Evolutionary conservation across 2,797 vertebrate genomes (phyloP), one percentile per base, ranked within the genome.

Genomic region (Propithecus deckenii): DNA sequence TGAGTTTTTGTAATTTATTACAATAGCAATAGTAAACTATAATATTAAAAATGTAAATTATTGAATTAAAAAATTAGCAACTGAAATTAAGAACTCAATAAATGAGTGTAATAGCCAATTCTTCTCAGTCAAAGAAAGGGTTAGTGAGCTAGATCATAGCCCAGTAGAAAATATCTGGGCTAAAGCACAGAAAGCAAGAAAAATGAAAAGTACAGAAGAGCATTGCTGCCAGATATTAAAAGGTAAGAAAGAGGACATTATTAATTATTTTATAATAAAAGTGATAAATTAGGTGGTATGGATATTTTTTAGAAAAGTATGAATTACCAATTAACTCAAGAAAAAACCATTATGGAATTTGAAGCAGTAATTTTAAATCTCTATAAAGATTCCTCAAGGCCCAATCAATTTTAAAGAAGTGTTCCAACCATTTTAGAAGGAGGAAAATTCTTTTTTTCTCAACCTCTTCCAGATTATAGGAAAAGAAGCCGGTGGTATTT

Each of bases 241-340:
- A 65, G 80, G 89, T 65, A 52, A 48, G 25, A 46, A 76, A 63
- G 18, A 35, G 43, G 30, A 15, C 25, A 43, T 48, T 35, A 23
- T 50, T 67, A 48, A 61, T 78, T 59, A 28, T 50, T 79, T 88
- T 80, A 41, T 80, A 75, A 91, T 86, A 94, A 80, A 95, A 90
- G 32, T 96, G 92, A 96, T 67, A 69, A 93, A 96, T 91, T 80
- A 71, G 89, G 61, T 23, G 55, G 23, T 57, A 63, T n/a, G 83
- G 89, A 23, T 65, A n/a, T 41, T 48, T 80, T 84, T 91, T 71
- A 74, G 76, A 80, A 96, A 92, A 94, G 84, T 74, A 84, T 57
- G 30, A 85, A 93, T 94, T 91, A 76, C 76, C 93, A 65, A 80
- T 88, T 92, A 85, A 72, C 18, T 63, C 50, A 28, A 52, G 86